A percentile compares a stretch with the other conserved stretches of the same genome.
Evolutionary conservation across 1,140 invertebrate genomes (phyloP).

Genomic region (Trachelipus rathkii): DNA sequence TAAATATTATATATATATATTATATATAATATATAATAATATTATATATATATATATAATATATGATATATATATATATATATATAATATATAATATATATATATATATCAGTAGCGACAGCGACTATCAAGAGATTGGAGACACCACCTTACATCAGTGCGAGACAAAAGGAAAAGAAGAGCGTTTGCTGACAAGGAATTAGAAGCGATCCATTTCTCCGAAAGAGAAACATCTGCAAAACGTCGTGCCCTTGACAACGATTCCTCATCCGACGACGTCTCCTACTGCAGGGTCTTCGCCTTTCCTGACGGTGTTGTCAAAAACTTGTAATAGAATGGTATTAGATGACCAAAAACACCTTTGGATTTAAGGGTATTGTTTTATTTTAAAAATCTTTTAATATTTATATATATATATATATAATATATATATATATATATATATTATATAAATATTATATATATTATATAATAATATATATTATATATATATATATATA

Average conservation of each 20-base stretch:
- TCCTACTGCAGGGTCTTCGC: constrained; percentile 26
- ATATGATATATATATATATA: no score
- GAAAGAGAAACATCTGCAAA: constrained; percentile 47
- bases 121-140: constrained; percentile 32
- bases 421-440: background rate
- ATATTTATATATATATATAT: background rate
- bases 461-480: background rate
- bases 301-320: constrained; percentile 24
- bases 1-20: no score
- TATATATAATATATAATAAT: no score
- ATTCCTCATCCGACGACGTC: background rate
- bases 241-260: constrained; percentile 13
- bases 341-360: constrained; percentile 19
- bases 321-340: constrained; percentile 33
- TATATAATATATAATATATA: no score
- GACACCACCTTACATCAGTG: constrained; percentile 48
- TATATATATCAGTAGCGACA: constrained; percentile 20
- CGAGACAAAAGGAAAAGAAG: constrained; percentile 53
- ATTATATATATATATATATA: background rate
- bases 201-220: constrained; percentile 52
- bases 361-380: background rate
- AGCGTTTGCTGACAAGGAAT: constrained; percentile 54
- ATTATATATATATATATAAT: no score
- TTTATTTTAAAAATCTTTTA: background rate
- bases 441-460: background rate